Conservation (phyloP, 2,113 vertebrate genomes). For the Girardinichthys multiradiatus region DNA sequence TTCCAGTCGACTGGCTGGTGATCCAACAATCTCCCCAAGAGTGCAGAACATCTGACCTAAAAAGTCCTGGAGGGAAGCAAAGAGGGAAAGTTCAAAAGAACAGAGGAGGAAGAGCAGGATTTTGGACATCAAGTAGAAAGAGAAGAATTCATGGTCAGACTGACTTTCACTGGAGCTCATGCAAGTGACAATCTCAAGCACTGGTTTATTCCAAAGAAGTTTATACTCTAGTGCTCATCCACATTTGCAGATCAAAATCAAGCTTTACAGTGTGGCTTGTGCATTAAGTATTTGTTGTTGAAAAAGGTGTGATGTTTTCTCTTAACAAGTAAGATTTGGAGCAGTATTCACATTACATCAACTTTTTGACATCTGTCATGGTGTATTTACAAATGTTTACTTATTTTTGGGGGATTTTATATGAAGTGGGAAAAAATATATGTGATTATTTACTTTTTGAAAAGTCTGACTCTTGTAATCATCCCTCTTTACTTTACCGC, state of each 20-base stretch:
- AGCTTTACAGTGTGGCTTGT: neutral
- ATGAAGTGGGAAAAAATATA: neutral
- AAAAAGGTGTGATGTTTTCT: neutral
- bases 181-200: constrained; percentile 9
- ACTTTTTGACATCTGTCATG: neutral
- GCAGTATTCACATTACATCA: neutral
- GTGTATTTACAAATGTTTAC: neutral
- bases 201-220: constrained; percentile 3
- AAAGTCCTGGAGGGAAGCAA: constrained; percentile 85
- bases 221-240: constrained; percentile 3
- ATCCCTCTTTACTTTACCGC: neutral
- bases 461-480: neutral
- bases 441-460: neutral
- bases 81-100: neutral
- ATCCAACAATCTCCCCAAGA: constrained; percentile 94
- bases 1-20: constrained; percentile 91
- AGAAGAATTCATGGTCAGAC: constrained; percentile 12
- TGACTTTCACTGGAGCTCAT: constrained; percentile 7
- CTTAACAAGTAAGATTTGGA: neutral
- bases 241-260: constrained; percentile 2
- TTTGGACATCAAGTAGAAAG: neutral
- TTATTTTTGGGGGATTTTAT: neutral
- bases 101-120: neutral
- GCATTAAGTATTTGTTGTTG: neutral
- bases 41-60: constrained; percentile 95